These are phyloP conservation scores for Myripristis murdjan DNA, from an alignment of 2,797 vertebrate species.

Conservation along the genomic window DNA sequence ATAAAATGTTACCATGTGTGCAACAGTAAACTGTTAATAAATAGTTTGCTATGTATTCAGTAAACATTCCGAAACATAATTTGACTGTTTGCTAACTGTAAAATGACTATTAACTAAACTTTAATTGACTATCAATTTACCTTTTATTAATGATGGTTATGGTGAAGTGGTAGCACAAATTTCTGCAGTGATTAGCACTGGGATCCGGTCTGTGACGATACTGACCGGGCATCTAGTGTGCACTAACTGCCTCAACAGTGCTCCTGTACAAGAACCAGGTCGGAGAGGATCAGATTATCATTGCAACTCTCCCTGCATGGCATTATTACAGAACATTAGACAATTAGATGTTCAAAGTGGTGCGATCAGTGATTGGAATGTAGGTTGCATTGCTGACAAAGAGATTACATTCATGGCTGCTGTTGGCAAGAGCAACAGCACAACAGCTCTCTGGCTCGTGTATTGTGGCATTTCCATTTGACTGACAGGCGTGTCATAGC, in stretches of 20 bases:
- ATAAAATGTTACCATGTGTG: too few species aligned
- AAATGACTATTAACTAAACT: too few species aligned
- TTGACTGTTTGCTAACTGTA: too few species aligned
- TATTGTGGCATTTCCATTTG: constrained; percentile 74
- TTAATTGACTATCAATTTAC: too few species aligned
- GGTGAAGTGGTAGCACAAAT: too few species aligned
- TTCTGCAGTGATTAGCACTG: not conserved
- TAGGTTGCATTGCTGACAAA: constrained; percentile 63
- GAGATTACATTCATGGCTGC: constrained; percentile 50
- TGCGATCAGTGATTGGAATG: constrained; percentile 52
- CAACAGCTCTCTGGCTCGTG: constrained; percentile 69
- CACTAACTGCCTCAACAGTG: not conserved
- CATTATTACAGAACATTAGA: constrained; percentile 32
- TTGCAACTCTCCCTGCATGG: not conserved
- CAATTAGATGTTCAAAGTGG: constrained; percentile 23
- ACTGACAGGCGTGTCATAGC: constrained; percentile 84
- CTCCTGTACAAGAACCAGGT: too few species aligned
- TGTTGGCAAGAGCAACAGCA: constrained; percentile 64
- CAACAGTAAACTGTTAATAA: too few species aligned
- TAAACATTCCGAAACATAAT: too few species aligned
- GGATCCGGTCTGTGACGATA: not conserved
- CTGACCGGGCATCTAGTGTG: not conserved
- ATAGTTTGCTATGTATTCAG: too few species aligned
- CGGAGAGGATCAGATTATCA: too few species aligned
- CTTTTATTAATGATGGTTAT: too few species aligned